phyloP scores from a whole-genome alignment of 2,113 vertebrate genomes.

The Noctilio leporinus region DNA sequence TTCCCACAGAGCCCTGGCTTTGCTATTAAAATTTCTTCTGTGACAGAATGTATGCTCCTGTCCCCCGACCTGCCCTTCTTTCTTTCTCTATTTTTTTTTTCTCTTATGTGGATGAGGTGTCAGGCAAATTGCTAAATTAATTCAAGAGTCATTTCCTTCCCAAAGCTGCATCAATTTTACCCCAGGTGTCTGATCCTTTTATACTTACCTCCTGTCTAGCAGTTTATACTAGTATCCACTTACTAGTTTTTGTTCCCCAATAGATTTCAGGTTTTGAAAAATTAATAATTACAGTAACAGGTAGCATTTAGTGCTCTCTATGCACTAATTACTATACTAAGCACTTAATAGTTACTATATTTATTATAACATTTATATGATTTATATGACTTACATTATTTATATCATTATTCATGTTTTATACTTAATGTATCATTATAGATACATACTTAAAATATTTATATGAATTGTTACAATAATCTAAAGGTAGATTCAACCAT shows the following conservation, averaged over 20 bases:
- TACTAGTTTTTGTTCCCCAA: not conserved
- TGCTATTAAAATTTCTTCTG: not conserved
- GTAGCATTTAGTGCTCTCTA: not conserved
- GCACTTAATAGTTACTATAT: not conserved
- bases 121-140: not conserved
- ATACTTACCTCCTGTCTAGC: not conserved
- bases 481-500: not conserved
- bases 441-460: not conserved
- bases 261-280: not conserved
- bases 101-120: not conserved
- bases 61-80: not conserved
- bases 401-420: not conserved
- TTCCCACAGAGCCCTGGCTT: not conserved
- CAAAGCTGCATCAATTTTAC: not conserved
- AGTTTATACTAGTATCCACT: not conserved
- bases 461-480: not conserved
- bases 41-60: not conserved
- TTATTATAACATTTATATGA: not conserved
- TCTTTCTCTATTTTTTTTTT: not conserved
- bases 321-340: not conserved
- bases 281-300: not conserved
- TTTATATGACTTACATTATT: not conserved
- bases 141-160: not conserved
- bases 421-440: not conserved
- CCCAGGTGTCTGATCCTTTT: not conserved